These are phyloP conservation scores for Phalloptychus januarius DNA, from an alignment of 2,797 vertebrate species.

Conservation along the genomic window DNA sequence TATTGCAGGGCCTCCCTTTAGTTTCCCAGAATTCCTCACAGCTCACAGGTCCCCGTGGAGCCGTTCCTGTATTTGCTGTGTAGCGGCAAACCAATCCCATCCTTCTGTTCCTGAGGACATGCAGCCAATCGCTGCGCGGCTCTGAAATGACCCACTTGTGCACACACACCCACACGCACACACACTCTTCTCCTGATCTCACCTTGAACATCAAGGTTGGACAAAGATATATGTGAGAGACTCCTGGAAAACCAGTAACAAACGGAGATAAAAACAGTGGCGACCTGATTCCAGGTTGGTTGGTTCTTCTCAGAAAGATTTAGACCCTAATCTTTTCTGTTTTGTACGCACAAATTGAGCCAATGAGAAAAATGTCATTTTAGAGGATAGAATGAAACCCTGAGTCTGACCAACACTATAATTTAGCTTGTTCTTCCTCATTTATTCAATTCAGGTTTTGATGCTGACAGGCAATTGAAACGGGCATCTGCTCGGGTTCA, in stretches of 20 bases:
- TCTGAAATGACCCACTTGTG: slow-evolving; percentile 54
- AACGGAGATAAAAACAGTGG: not conserved
- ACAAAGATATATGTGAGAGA: slow-evolving; percentile 21
- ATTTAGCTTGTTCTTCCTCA: not conserved
- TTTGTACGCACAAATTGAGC: not conserved
- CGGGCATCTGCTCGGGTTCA: not conserved
- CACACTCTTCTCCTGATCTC: slow-evolving; percentile 19
- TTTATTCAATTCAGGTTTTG: not conserved
- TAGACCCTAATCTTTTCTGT: not conserved
- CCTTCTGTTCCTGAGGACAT: slow-evolving; percentile 39
- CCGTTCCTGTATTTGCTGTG: slow-evolving; percentile 43
- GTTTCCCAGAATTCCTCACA: slow-evolving; percentile 60
- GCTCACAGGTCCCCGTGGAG: slow-evolving; percentile 54
- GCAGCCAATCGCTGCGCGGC: slow-evolving; percentile 46
- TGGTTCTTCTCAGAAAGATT: not conserved
- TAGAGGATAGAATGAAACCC: not conserved
- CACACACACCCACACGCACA: not conserved
- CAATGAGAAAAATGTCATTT: not conserved
- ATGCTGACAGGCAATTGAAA: not conserved
- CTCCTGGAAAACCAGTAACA: slow-evolving; percentile 15
- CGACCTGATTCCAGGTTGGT: not conserved
- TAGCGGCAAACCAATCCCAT: slow-evolving; percentile 44
- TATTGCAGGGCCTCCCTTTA: slow-evolving; percentile 8
- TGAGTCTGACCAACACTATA: not conserved
- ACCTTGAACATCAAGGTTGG: slow-evolving; percentile 67